phyloP scores from a whole-genome alignment of 2,113 vertebrate genomes.

The Thoracochromis brauschi region DNA sequence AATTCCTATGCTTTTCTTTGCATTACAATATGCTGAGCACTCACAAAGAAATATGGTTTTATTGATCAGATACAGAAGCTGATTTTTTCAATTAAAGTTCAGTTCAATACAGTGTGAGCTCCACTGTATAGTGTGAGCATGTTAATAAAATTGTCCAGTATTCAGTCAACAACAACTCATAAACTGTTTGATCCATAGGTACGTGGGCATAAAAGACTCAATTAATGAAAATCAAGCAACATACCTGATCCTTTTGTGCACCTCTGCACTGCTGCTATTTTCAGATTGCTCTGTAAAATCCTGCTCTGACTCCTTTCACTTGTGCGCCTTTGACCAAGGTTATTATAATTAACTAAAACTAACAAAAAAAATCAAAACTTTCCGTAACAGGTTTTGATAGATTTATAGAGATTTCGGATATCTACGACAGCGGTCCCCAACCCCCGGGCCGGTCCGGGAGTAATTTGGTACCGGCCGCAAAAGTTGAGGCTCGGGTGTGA shows the following conservation, averaged over 20 bases:
- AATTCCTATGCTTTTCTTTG: background rate
- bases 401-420: background rate
- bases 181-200: background rate
- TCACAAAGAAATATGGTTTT: background rate
- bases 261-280: background rate
- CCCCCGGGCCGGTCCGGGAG: background rate
- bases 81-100: background rate
- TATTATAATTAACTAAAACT: background rate
- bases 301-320: background rate
- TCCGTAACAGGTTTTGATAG: background rate
- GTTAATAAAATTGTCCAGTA: background rate
- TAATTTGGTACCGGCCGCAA: background rate
- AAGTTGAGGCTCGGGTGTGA: background rate
- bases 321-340: background rate
- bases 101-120: background rate
- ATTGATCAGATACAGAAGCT: background rate
- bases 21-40: background rate
- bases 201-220: background rate
- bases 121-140: background rate
- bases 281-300: background rate
- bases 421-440: accelerated
- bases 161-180: background rate
- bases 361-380: background rate
- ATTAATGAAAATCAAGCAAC: background rate
- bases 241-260: background rate